Evolutionary conservation across 2,113 vertebrate genomes (phyloP).

Genomic region (Prunella fulvescens): DNA sequence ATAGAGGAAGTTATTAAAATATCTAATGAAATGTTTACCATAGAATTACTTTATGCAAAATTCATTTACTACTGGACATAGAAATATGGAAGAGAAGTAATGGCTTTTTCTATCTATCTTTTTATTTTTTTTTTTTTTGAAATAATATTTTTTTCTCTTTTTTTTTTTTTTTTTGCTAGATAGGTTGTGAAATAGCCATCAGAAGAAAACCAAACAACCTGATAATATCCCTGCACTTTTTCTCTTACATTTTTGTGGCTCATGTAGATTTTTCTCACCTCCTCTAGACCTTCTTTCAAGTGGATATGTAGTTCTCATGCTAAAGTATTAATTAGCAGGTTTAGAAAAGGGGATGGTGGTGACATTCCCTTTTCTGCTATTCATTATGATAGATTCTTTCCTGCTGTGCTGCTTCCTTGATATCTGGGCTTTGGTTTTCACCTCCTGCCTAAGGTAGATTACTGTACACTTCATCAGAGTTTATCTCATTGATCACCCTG

Average conservation of each 20-base stretch:
- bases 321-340: neutral
- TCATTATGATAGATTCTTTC: neutral
- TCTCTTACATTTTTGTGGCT: neutral
- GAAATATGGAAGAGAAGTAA: neutral
- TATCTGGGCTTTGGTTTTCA: neutral
- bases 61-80: neutral
- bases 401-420: accelerated
- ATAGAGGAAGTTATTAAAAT: neutral
- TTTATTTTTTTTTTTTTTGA: neutral
- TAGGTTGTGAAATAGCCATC: neutral
- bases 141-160: neutral
- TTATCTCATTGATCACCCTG: neutral
- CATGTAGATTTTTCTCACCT: neutral
- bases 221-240: neutral
- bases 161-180: neutral
- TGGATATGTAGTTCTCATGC: neutral
- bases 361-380: neutral
- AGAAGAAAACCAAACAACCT: neutral
- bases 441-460: neutral
- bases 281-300: neutral
- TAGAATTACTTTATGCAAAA: neutral
- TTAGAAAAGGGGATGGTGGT: neutral
- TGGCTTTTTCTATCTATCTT: neutral
- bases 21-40: neutral
- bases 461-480: neutral